Evolutionary conservation across 2,888 invertebrate genomes (phyloP).

Genomic region (Leptinotarsa tumamoca): DNA sequence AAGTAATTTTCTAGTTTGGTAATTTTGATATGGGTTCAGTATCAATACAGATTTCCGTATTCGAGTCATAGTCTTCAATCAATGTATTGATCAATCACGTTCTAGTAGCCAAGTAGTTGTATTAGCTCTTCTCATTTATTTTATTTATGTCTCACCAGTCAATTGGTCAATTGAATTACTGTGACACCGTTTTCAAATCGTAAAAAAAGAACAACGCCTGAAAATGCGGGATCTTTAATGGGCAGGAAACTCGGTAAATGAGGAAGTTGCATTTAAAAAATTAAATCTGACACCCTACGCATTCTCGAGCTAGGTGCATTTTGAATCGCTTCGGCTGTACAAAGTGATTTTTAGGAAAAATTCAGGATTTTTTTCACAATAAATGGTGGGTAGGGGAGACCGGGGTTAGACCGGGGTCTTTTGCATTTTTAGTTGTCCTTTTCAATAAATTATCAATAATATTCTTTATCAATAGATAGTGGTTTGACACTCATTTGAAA

Average conservation of each 20-base stretch:
- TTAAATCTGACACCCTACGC: conserved; percentile 52
- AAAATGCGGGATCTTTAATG: conserved; percentile 55
- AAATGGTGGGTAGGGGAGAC: too few relatives aligned
- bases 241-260: conserved; percentile 57
- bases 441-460: too few relatives aligned
- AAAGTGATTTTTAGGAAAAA: not conserved
- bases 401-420: too few relatives aligned
- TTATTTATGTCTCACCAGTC: conserved; percentile 28
- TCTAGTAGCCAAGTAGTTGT: too few relatives aligned
- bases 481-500: too few relatives aligned
- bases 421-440: too few relatives aligned
- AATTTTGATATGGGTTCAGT: too few relatives aligned
- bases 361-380: not conserved
- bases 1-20: too few relatives aligned
- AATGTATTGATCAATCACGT: not conserved
- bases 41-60: too few relatives aligned
- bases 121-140: not conserved
- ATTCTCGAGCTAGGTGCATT: conserved; percentile 22
- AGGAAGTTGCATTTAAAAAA: conserved; percentile 57
- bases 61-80: not conserved
- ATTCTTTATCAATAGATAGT: too few relatives aligned
- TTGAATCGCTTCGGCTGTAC: conserved; percentile 21
- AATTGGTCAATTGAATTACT: conserved; percentile 57
- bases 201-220: conserved; percentile 54
- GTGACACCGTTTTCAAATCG: conserved; percentile 53